Percentiles rank a stretch among this genome's conserved stretches.
phyloP scores from a whole-genome alignment of 1,140 invertebrate genomes.

The Acromyrmex echinatior region DNA sequence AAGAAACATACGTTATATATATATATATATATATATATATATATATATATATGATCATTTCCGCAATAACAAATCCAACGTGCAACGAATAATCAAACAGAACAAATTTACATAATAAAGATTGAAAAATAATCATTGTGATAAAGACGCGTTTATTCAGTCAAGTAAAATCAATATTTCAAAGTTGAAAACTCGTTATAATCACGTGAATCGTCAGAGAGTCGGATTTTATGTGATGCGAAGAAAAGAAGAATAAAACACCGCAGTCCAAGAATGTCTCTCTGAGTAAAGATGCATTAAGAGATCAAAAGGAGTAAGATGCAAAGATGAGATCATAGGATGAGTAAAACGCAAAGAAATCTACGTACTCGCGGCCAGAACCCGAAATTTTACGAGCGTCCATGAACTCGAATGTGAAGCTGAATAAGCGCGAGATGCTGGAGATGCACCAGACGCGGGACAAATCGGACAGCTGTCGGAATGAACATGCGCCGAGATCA shows the following conservation, averaged over 20 bases:
- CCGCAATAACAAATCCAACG: constrained; percentile 9
- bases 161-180: constrained; percentile 28
- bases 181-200: not conserved
- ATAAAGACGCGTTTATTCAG: not conserved
- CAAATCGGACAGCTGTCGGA: constrained; percentile 70
- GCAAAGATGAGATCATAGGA: constrained; percentile 22
- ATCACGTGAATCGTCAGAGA: not conserved
- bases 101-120: constrained; percentile 44
- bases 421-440: constrained; percentile 65
- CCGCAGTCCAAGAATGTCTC: constrained; percentile 17
- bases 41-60: constrained; percentile 8
- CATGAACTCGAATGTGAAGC: constrained; percentile 65
- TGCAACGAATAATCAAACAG: constrained; percentile 15
- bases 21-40: too few species aligned
- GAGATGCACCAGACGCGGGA: constrained; percentile 54
- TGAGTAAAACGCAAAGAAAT: constrained; percentile 25
- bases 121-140: constrained; percentile 26
- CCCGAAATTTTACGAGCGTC: constrained; percentile 70
- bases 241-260: not conserved
- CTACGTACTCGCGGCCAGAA: constrained; percentile 39
- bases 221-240: not conserved
- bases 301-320: constrained; percentile 65
- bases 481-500: constrained; percentile 49
- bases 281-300: constrained; percentile 41
- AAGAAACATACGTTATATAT: constrained; percentile 13